Conservation (phyloP, 2,888 invertebrate species). For the Drosophila pegasa region DNA sequence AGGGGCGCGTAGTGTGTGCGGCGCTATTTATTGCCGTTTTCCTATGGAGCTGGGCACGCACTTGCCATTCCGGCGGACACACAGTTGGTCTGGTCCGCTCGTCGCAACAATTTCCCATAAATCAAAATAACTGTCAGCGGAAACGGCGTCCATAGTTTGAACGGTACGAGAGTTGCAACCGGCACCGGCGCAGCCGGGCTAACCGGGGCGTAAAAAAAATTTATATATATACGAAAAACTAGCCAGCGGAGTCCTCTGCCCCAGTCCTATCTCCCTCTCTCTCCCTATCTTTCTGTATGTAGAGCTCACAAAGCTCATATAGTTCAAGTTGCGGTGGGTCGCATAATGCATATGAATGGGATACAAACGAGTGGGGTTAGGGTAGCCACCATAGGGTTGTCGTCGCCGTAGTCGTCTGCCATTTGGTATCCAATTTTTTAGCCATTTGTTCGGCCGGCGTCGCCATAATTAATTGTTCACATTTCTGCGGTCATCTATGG, state of each 20-base stretch:
- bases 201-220: conserved; percentile 19
- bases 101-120: conserved; percentile 68
- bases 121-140: conserved; percentile 81
- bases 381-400: conserved; percentile 40
- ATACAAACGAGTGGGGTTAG: conserved; percentile 11
- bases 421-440: conserved; percentile 53
- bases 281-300: not conserved
- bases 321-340: conserved; percentile 55
- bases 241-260: conserved; percentile 40
- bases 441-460: conserved; percentile 57
- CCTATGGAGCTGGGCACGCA: conserved; percentile 59
- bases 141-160: conserved; percentile 79
- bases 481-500: conserved; percentile 64
- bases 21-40: conserved; percentile 74
- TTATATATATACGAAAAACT: conserved; percentile 38
- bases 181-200: conserved; percentile 9
- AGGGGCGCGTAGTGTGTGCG: conserved; percentile 17
- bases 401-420: conserved; percentile 40
- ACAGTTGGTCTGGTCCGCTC: conserved; percentile 9
- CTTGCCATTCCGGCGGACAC: conserved; percentile 33
- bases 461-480: conserved; percentile 72
- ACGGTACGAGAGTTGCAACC: conserved; percentile 40
- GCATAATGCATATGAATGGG: conserved; percentile 51
- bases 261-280: not conserved
- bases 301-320: conserved; percentile 6